Evolutionary conservation across 2,113 vertebrate genomes (phyloP), one percentile per base, ranked within the genome.

Genomic region (Trichomycterus rosablanca): DNA sequence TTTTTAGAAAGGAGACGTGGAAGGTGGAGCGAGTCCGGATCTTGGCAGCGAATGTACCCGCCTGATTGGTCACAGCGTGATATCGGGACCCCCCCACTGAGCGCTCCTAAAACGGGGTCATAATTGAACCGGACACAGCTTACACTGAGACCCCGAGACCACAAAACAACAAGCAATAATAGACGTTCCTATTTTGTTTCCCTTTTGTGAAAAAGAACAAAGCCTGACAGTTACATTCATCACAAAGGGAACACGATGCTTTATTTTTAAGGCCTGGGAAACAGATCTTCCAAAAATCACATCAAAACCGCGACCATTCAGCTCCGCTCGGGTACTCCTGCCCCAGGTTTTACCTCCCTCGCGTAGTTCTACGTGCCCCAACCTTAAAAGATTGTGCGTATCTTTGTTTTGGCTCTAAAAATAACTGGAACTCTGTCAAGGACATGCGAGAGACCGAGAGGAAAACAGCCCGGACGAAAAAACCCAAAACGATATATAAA

Each of bases 161-260:
- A 54, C 10, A 34, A 54, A 40, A 61, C 69, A 59, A 65, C 64
- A 74, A 71, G 72, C 74, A 67, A 75, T 71, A 78, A 83, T 74
- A 78, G 65, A 79, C 73, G 82, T 84, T 80, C 50, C 72, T 67
- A 83, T 83, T 84, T 86, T n/a, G n/a, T n/a, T 79, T 82, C 85
- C 83, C 82, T 84, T 78, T 74, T 77, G 72, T 82, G 79, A 79
- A 71, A 84, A 86, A 86, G 83, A 88, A 87, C 84, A 89, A 86
- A 87, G 84, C 80, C 76, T 86, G 87, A 87, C 87, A 86, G 86
- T 89, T 88, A 88, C 80, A 81, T 81, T 86, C 84, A 86, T 88
- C 83, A 76, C 59, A 72, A 74, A 49, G 81, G 74, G 67, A 75
- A 86, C 76, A 74, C 75, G 79, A 83, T 73, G 74, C 79, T 78